phyloP scores from a whole-genome alignment of 1,140 invertebrate genomes.

The Apolygus lucorum region DNA sequence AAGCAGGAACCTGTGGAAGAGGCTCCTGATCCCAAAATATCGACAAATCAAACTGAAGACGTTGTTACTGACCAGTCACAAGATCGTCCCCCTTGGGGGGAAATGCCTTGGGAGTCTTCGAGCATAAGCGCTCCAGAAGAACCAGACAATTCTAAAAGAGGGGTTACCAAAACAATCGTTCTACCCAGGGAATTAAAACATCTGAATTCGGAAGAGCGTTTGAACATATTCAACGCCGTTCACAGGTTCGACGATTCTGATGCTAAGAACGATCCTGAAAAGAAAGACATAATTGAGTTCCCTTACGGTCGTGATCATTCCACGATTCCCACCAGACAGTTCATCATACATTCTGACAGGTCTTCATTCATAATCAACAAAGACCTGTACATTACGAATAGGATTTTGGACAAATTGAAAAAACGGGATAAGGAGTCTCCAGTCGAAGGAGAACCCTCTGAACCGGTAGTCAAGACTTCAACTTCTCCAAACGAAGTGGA shows the following conservation, averaged over 20 bases:
- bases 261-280: background rate
- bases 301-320: background rate
- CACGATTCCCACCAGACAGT: background rate
- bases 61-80: background rate
- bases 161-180: background rate
- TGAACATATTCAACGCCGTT: background rate
- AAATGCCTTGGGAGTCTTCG: background rate
- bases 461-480: too few species aligned
- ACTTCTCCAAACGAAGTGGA: too few species aligned
- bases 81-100: background rate
- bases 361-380: constrained; percentile 25
- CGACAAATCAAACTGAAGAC: too few species aligned
- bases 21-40: too few species aligned
- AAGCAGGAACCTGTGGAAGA: too few species aligned
- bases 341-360: constrained; percentile 5
- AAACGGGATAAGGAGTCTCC: constrained; percentile 7
- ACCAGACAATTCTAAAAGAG: background rate
- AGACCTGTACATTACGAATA: constrained; percentile 25
- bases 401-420: constrained; percentile 24
- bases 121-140: background rate
- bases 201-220: too few species aligned
- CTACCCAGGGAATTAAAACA: background rate
- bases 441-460: background rate
- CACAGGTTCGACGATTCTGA: background rate
- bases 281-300: background rate